A percentile compares a stretch with the other conserved stretches of the same genome.
These are phyloP conservation scores for Cryptomyrus ogoouensis DNA, from an alignment of 2,113 vertebrate species.

Conservation along the genomic window DNA sequence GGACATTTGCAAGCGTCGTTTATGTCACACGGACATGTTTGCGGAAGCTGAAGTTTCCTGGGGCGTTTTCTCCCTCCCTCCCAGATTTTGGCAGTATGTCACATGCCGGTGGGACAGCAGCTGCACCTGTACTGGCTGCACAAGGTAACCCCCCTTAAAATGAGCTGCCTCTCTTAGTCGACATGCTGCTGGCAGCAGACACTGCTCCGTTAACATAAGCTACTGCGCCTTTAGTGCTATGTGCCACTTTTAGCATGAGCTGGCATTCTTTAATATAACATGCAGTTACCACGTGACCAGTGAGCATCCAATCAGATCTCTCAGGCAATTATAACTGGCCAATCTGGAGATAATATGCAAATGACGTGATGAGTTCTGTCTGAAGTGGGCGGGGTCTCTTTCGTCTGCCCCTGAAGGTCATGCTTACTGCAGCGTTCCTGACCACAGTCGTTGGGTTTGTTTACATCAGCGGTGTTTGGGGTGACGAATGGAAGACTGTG, in stretches of 20 bases:
- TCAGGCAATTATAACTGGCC: not conserved
- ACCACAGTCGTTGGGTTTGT: conserved; percentile 77
- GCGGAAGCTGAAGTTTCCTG: not conserved
- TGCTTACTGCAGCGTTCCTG: conserved; percentile 69
- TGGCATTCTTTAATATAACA: not conserved
- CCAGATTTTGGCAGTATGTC: conserved; percentile 87
- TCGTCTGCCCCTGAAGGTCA: conserved; percentile 62
- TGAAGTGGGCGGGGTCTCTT: not conserved
- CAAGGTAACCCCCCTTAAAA: conserved; percentile 67
- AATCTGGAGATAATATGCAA: not conserved
- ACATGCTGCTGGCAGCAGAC: not conserved
- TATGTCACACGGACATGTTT: not conserved
- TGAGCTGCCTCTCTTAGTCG: not conserved
- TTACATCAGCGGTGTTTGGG: conserved; percentile 82
- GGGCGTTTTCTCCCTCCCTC: not conserved
- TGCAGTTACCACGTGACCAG: not conserved
- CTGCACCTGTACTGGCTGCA: conserved; percentile 95
- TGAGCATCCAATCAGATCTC: not conserved
- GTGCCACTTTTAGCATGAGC: not conserved
- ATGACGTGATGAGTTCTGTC: not conserved
- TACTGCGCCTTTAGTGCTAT: not conserved
- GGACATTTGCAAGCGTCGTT: no score
- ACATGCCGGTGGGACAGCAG: conserved; percentile 88
- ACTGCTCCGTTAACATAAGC: not conserved
- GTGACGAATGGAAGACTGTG: conserved; percentile 83